Conservation (phyloP, 2,888 invertebrate genomes). For the Sarcophaga carnaria region DNA sequence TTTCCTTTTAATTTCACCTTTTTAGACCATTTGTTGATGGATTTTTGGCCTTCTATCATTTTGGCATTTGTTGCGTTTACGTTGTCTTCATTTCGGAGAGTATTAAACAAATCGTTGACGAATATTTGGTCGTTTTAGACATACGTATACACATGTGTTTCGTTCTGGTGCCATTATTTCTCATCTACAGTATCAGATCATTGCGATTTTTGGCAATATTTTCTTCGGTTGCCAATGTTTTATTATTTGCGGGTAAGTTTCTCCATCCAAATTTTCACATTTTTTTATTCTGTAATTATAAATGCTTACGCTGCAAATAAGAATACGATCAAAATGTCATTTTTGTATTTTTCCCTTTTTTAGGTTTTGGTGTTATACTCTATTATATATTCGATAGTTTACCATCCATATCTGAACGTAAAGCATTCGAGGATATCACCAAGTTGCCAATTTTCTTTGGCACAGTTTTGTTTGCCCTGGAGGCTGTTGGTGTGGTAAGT, state of each 20-base stretch:
- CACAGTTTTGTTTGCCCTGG: constrained; percentile 95
- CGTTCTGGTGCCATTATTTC: constrained; percentile 87
- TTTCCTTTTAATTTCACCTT: constrained; percentile 3
- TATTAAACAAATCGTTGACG: constrained; percentile 89
- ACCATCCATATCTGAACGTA: constrained; percentile 82
- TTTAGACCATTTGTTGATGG: constrained; percentile 89
- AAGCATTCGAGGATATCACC: constrained; percentile 82
- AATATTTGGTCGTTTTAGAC: constrained; percentile 82
- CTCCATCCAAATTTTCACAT: too few species aligned
- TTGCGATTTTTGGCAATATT: constrained; percentile 94
- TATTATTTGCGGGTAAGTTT: constrained; percentile 86
- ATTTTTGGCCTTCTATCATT: constrained; percentile 93
- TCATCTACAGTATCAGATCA: constrained; percentile 89
- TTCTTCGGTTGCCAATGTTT: constrained; percentile 94
- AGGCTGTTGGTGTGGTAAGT: constrained; percentile 91
- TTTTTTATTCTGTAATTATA: neutral
- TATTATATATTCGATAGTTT: constrained; percentile 90
- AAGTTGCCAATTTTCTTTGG: constrained; percentile 94
- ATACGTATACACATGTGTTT: constrained; percentile 83
- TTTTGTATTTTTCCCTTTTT: constrained; percentile 1
- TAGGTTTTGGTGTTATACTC: constrained; percentile 89
- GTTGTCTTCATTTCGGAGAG: constrained; percentile 96
- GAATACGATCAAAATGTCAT: neutral
- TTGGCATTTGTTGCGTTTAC: constrained; percentile 99
- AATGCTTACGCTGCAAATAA: neutral